Base-by-base conservation (phyloP, 2,113 vertebrate species). In the Microcebus tavaratra region DNA sequence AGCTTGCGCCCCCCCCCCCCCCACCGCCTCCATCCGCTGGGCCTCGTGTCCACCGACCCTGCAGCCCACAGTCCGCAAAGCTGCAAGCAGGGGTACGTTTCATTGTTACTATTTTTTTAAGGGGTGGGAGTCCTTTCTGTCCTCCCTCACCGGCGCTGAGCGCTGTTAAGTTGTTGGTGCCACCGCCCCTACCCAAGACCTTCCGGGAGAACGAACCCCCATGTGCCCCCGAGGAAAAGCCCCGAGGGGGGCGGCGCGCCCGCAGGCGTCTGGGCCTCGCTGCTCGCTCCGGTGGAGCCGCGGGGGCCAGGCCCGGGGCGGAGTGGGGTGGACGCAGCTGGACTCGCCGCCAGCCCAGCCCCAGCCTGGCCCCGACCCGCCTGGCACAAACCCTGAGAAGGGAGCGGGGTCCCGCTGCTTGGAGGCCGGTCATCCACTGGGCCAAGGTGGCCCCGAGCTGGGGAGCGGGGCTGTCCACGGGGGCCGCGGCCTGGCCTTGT, bases 371-470 rank as follows among this genome's bases (percentile, higher is more conserved):
- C 96, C 14, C 31, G 36, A 96, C 95, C 88, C 94, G 88, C 95
- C 93, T 93, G 55, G 99, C 99, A 99, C 99, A 98, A 99, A 99
- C 98, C 99, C 99, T 97, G 99, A 99, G 80, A 48, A 92, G 76
- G 6, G 20, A 42, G 92, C 63, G 45, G 63, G 95, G 95, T 79
- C 50, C 42, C 4, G 83, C 29, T 27, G 65, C 36, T 39, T 20
- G 59, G 34, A 48, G 95, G 45, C 65, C 80, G 23, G 84, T 81
- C 88, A 45, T 86, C 81, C 34, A 27, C 53, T 0, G 11, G 94
- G n/a, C 67, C 7, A n/a, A 84, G 55, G 81, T 59, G 88, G 92
- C 59, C 50, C 10, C 25, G 15, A 59, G 57, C 34, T 81, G 65
- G 65, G 36, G 63, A 80, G 29, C 34, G 3, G 86, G 23, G 57